Conservation (phyloP, 37 sponge, comb jelly and placozoan species). For the Oopsacas minuta region DNA sequence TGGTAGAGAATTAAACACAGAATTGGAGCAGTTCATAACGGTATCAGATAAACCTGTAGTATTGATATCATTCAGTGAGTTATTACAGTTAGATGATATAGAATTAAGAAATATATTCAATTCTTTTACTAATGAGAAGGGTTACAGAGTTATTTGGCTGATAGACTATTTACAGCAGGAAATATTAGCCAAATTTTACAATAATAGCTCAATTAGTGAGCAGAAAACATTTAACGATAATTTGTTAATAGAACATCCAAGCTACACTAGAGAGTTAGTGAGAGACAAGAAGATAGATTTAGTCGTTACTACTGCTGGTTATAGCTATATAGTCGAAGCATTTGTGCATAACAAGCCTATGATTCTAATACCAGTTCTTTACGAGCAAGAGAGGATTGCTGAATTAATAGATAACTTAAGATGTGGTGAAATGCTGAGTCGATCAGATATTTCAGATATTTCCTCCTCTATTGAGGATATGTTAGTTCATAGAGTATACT, state of each 20-base stretch:
- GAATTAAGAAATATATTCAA: neutral
- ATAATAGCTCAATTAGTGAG: neutral
- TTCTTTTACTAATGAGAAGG: neutral
- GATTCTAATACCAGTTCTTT: neutral
- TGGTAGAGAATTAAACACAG: neutral
- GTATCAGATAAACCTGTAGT: neutral
- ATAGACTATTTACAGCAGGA: neutral
- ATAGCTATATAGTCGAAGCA: neutral
- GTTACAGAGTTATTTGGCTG: neutral
- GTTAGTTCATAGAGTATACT: neutral
- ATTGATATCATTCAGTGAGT: neutral
- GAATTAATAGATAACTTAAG: neutral
- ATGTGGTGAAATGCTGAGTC: neutral
- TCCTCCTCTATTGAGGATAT: neutral
- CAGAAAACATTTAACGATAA: neutral
- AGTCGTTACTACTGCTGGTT: neutral
- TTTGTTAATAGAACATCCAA: neutral
- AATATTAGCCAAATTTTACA: neutral
- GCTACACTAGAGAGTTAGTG: neutral
- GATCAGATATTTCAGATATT: neutral
- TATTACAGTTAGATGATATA: neutral
- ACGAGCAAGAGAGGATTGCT: neutral
- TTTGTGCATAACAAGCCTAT: neutral
- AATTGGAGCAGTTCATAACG: neutral
- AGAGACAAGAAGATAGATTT: neutral